Evolutionary conservation across 2,113 vertebrate species (phyloP), one percentile per base, ranked within the genome.

Genomic region (Melanerpes aurifrons): DNA sequence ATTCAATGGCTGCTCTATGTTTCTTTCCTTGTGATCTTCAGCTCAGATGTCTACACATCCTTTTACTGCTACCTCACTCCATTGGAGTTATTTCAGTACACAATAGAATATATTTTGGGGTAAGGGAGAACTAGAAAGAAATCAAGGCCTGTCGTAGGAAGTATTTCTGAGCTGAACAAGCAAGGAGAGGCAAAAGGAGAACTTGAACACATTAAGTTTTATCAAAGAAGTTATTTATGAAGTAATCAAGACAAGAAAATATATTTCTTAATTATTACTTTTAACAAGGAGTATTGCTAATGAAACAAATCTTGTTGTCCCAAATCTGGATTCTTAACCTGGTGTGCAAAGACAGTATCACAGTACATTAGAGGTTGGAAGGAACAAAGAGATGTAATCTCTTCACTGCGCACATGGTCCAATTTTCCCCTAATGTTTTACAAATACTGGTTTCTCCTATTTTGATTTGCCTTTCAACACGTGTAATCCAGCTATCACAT

Each of bases 21-120:
- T 95, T 26, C 61, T 63, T 76, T 82, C n/a, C 18, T 57, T 93
- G 57, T 92, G 85, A 94, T 95, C 87, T 93, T 59, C 68, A 86
- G 40, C 79, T 94, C 72, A 80, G 59, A 86, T 83, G 81, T 90
- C 66, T 92, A 84, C 43, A 84, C 35, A 88, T 66, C 24, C 75
- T 68, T 79, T 92, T 89, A 83, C 24, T 73, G 75, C 32, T 89
- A 13, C 67, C 57, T 89, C 29, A 13, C 47, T 82, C 57, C n/a
- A n/a, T n/a, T n/a, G n/a, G n/a, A n/a, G n/a, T n/a, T n/a, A n/a
- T n/a, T n/a, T n/a, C n/a, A n/a, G n/a, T n/a, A n/a, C n/a, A n/a
- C n/a, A n/a, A n/a, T 3, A 37, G 50, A 35, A 21, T 59, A 22
- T 24, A 22, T 50, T 47, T 75, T 37, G 85, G 79, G 10, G 70